Base-by-base conservation (phyloP, 2,797 vertebrate species). In the Eleutherodactylus coqui region DNA sequence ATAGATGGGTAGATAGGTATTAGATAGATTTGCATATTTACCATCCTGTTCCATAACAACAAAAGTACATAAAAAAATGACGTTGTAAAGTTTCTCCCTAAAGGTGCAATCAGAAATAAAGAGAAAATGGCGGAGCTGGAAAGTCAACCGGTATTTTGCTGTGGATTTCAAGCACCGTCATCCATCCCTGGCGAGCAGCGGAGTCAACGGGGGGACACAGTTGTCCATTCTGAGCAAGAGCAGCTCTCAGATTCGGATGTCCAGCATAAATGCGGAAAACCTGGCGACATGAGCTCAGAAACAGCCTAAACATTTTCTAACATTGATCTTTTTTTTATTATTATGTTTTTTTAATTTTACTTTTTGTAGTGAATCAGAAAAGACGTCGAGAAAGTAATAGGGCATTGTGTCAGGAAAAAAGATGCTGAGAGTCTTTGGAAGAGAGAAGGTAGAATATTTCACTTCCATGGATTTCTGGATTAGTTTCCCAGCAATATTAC, bases 41-140 rank as follows among this genome's bases (percentile, higher is more conserved):
- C 90, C 93, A 92, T 87, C 90, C 83, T 84, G 89, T 89, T 34
- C 91, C 93, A 90, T 86, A 90, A 89, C 93, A 89, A 93, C 93
- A 92, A 92, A 83, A 93, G 93, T 95, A 94, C 93, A 94, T 94
- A 93, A 84, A 92, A 94, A 95, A 96, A 95, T 97, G 96, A 98
- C 94, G 79, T 92, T 95, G 96, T 96, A 92, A 94, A 93, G 94
- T 96, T 96, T 96, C 94, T 96, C 94, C 96, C 96, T 95, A 92
- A 97, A 99, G 98, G 98, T 99, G 91, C 98, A 99, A 94, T 98
- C 98, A 79, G 98, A 99, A 96, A 98, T 99, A 95, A 99, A 98
- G 96, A 96, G 98, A 91, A 99, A 99, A 94, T 99, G 98, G 98
- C 94, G 97, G 94, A 99, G 98, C 96, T 99, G 98, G 98, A 99